These are phyloP conservation scores for Notolepis coatsorum DNA, from an alignment of 2,797 vertebrate genomes.

Conservation along the genomic window DNA sequence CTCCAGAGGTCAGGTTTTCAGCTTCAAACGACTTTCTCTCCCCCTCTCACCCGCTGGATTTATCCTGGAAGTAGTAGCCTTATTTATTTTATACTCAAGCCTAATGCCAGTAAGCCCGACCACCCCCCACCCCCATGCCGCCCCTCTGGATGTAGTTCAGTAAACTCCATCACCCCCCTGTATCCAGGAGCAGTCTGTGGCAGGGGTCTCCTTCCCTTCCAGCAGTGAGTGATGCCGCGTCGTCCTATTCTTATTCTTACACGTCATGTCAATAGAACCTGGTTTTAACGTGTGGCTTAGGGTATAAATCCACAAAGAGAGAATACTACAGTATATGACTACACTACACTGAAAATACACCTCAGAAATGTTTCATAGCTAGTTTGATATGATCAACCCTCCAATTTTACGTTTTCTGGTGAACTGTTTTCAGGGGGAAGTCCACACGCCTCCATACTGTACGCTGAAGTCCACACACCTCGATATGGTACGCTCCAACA, in stretches of 20 bases:
- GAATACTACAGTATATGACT: background rate
- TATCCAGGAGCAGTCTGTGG: conserved; percentile 20
- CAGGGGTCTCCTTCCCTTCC: background rate
- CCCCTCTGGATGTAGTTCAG: conserved; percentile 26
- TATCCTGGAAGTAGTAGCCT: conserved; percentile 58
- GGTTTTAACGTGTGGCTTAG: background rate
- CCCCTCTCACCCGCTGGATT: conserved; percentile 38
- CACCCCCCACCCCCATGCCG: conserved; percentile 25
- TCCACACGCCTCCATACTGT: no score
- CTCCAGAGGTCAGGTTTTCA: conserved; percentile 68
- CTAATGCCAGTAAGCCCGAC: conserved; percentile 54
- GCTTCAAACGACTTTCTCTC: conserved; percentile 32
- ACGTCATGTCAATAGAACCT: background rate
- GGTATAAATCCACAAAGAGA: background rate
- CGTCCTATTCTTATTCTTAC: background rate
- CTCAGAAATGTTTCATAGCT: no score
- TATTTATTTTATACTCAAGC: conserved; percentile 64
- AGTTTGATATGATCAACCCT: no score
- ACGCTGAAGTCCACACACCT: no score
- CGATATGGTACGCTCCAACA: no score
- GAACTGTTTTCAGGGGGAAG: no score
- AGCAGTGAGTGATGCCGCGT: background rate
- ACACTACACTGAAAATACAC: no score
- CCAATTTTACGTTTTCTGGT: no score
- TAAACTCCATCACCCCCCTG: conserved; percentile 47